Evolutionary conservation across 2,888 invertebrate genomes (phyloP).

Genomic region (Leptopilina syphax): DNA sequence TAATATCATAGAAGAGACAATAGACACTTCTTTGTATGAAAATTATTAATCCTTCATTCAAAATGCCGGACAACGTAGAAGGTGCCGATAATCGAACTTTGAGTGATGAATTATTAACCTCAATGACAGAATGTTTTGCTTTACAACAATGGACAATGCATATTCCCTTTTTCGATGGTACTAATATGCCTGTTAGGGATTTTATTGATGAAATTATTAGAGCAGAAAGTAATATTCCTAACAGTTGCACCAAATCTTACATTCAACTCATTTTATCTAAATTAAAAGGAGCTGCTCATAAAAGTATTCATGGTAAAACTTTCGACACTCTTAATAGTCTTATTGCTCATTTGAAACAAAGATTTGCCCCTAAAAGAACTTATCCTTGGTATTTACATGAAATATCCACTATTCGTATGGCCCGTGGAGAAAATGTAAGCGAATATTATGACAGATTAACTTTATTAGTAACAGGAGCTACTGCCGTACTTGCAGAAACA

Average conservation of each 20-base stretch:
- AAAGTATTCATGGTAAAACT: not conserved
- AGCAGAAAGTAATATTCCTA: too few relatives aligned
- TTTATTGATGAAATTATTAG: not conserved
- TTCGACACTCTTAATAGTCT: not conserved
- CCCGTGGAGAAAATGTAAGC: not conserved
- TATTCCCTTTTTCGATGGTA: too few relatives aligned
- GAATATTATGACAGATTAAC: slow-evolving; percentile 1
- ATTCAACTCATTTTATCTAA: not conserved
- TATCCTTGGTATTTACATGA: slow-evolving; percentile 16
- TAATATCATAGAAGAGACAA: too few relatives aligned
- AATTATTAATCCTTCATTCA: too few relatives aligned
- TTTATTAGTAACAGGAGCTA: too few relatives aligned
- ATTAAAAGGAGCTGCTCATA: not conserved
- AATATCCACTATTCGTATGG: slow-evolving; percentile 38
- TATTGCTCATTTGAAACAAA: not conserved
- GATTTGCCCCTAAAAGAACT: not conserved
- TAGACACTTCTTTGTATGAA: too few relatives aligned
- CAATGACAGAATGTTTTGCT: slow-evolving; percentile 43
- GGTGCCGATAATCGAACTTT: too few relatives aligned
- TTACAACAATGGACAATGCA: slow-evolving; percentile 38
- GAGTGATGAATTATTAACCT: slow-evolving; percentile 37
- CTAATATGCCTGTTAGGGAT: too few relatives aligned
- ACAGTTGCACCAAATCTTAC: too few relatives aligned
- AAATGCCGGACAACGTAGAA: not conserved
- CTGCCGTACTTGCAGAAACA: too few relatives aligned